Base-by-base conservation (phyloP, 2,797 vertebrate genomes). In the Limosa lapponica region DNA sequence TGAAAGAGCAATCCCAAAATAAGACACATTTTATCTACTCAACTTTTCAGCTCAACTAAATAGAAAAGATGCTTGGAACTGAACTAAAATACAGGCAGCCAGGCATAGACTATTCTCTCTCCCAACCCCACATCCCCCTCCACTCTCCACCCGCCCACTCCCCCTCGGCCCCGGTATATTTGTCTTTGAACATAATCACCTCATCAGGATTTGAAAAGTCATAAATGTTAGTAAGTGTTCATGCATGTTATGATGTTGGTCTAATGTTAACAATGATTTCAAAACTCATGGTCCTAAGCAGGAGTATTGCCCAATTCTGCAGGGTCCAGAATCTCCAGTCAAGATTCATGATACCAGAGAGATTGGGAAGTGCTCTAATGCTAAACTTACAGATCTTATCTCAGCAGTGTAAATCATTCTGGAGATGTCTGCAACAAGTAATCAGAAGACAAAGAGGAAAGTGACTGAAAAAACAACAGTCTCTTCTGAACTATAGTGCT, bases 291-390 rank as follows among this genome's bases (percentile, higher is more conserved):
- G 23, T 71, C 11, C 3, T 75, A 52, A 61, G 9, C 11, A 84
- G 34, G 5, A 58, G 4, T 37, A 51, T n/a, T 57, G 10, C 13
- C 2, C 11, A 34, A 0, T 51, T 89, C 20, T 43, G 8, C 16
- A 65, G 5, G 23, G 13, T 41, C 4, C 16, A 57, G 20, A 80
- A 52, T 81, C 5, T 8, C 19, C 30, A 37, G 17, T 25, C 34
- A 62, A 65, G 27, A 27, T 51, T 65, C 4, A 5, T 46, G 24
- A 34, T n/a, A 55, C 5, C 15, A 20, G 18, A 49, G 11, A 75
- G 36, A 4, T 1, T 77, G 20, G 49, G 28, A 52, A 65, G 6
- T 30, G 28, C 16, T 82, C 6, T 36, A 78, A 49, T 18, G 14
- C 8, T 73, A 43, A 85, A 55, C 5, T 54, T 61, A 71, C 3